A percentile compares a stretch with the other conserved stretches of the same genome.
Conservation (phyloP, 2,888 invertebrate species). For the Cancer borealis region DNA sequence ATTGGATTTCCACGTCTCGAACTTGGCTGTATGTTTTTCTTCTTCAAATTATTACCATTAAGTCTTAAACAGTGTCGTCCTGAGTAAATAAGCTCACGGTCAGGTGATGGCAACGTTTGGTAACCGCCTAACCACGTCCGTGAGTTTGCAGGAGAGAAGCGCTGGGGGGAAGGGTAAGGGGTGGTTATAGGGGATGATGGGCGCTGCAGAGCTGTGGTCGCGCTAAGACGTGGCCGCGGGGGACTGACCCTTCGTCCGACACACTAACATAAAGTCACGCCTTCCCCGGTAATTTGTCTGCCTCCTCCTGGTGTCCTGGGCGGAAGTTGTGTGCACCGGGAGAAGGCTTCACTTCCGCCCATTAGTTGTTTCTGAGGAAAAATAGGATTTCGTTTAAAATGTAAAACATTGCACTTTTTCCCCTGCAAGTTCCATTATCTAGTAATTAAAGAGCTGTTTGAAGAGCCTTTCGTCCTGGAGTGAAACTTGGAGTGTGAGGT, state of each 20-base stretch:
- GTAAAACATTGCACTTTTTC: slow-evolving; percentile 7
- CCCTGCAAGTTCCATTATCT: not conserved
- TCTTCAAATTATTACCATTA: not conserved
- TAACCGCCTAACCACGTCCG: slow-evolving; percentile 28
- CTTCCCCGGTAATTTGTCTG: slow-evolving; percentile 15
- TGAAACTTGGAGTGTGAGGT: not conserved
- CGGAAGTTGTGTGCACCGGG: slow-evolving; percentile 10
- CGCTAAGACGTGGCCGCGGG: slow-evolving; percentile 26
- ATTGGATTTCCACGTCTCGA: not conserved
- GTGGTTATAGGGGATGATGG: not conserved
- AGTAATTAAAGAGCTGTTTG: not conserved
- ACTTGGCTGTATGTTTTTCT: not conserved
- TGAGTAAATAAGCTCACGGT: not conserved
- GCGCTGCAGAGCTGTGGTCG: slow-evolving; percentile 15
- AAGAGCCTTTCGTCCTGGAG: not conserved
- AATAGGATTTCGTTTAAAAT: not conserved
- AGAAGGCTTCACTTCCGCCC: slow-evolving; percentile 9
- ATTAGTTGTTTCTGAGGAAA: not conserved
- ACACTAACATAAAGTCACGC: slow-evolving; percentile 40
- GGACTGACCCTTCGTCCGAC: slow-evolving; percentile 24
- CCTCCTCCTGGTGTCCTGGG: not conserved
- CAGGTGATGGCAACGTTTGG: not conserved
- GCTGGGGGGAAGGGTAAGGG: not conserved
- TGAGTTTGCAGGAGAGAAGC: not conserved
- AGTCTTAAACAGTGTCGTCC: not conserved